Percentiles rank a stretch among this genome's conserved stretches.
phyloP scores from a whole-genome alignment of 2,113 vertebrate species.

The Erythrocercus mccallii region DNA sequence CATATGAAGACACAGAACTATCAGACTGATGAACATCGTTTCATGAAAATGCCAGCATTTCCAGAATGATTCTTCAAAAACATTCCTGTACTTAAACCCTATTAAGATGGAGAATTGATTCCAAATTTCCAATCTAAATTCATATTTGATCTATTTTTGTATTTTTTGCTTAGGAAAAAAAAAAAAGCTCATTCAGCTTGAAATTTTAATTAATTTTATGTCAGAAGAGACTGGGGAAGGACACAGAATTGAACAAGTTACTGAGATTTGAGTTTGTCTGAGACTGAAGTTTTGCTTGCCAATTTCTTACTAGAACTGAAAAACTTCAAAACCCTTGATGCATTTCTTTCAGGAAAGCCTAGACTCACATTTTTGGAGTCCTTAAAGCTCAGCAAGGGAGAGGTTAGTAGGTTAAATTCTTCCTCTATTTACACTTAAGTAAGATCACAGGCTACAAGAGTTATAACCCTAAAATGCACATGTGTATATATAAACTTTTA shows the following conservation, averaged over 20 bases:
- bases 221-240: neutral
- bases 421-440: neutral
- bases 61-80: slow-evolving; percentile 22
- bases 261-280: neutral
- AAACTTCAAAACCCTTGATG: neutral
- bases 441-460: neutral
- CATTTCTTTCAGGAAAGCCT: neutral
- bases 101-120: slow-evolving; percentile 12
- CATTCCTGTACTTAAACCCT: neutral
- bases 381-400: neutral
- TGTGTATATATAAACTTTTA: neutral
- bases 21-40: slow-evolving; percentile 12
- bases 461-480: neutral
- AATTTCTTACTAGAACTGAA: neutral
- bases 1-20: neutral
- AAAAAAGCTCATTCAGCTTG: neutral
- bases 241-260: neutral
- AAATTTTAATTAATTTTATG: slow-evolving; percentile 33
- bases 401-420: slow-evolving; percentile 24
- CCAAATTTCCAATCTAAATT: slow-evolving; percentile 1
- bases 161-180: slow-evolving; percentile 5
- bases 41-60: neutral
- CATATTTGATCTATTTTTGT: slow-evolving; percentile 33
- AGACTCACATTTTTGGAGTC: neutral
- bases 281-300: neutral